phyloP scores from a whole-genome alignment of 30 jellyfish, hydroid and myxozoan genomes.

The Mastigias papua region DNA sequence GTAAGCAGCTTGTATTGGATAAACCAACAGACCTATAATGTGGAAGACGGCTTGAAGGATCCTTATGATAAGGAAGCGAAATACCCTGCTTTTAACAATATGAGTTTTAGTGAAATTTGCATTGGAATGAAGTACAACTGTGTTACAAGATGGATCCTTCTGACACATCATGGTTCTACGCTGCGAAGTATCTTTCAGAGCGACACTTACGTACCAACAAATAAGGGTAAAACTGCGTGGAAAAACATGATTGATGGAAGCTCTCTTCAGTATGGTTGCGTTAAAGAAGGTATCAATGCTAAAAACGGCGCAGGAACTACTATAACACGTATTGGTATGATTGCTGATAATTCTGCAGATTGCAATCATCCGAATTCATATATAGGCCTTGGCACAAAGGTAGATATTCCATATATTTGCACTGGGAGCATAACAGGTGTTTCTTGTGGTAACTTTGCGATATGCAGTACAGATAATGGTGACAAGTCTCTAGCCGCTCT shows the following conservation, averaged over 20 bases:
- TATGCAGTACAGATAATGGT: constrained; percentile 37
- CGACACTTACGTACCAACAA: constrained; percentile 6
- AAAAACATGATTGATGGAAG: constrained; percentile 19
- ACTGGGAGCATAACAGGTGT: background rate
- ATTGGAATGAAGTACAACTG: constrained; percentile 28
- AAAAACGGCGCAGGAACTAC: constrained; percentile 24
- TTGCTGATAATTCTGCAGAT: constrained; percentile 6
- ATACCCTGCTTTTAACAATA: constrained; percentile 9
- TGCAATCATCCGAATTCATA: constrained; percentile 36
- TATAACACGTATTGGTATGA: constrained; percentile 43
- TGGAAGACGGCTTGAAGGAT: constrained; percentile 7
- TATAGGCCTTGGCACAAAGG: constrained; percentile 52
- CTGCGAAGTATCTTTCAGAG: background rate
- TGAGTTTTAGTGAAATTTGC: constrained; percentile 18
- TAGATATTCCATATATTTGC: constrained; percentile 4
- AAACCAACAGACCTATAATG: background rate
- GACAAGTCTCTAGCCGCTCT: constrained; percentile 12
- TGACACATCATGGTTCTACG: constrained; percentile 1
- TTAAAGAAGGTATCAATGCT: constrained; percentile 50
- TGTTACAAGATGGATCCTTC: background rate
- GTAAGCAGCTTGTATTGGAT: constrained; percentile 14
- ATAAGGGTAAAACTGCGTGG: constrained; percentile 21
- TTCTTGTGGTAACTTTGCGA: constrained; percentile 48
- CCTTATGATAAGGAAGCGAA: constrained; percentile 35
- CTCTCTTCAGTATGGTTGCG: constrained; percentile 30